Base-by-base conservation (phyloP, 2,888 invertebrate genomes). In the Eurytoma adleriae region DNA sequence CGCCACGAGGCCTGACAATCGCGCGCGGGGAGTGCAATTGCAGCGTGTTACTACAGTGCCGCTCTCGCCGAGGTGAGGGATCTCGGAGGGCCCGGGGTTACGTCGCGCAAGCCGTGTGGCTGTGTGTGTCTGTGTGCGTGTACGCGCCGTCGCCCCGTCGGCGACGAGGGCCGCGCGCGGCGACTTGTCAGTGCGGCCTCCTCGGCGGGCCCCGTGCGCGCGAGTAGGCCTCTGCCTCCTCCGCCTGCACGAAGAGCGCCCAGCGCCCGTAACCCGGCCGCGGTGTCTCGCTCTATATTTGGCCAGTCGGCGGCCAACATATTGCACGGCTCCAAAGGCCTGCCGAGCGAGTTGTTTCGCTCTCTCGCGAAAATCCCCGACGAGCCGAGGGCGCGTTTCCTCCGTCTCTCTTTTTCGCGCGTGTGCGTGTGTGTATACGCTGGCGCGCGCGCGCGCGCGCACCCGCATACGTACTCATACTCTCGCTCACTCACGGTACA, bases 261-360 rank as follows among this genome's bases (percentile, higher is more conserved):
- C n/a, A 30, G 7, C 18, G 27, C 50, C 62, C 16, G 78, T 75
- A 72, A 85, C 89, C 89, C 88, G 87, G 87, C 87, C 88, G 86
- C 86, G 86, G 86, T 86, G 85, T 88, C 87, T 86, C 85, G 87
- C 90, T 89, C 90, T 90, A 90, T 90, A 90, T 90, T 90, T 90
- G 90, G 90, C 90, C 86, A 90, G 89, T 88, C 88, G 86, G 85
- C 76, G 78, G 86, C 88, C 88, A 90, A 90, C 90, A 90, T 90
- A 90, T 90, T 90, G 90, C 90, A 88, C 87, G 87, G 86, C 86
- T 85, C 84, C 48, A 40, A 40, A 7, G 54, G 52, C 69, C 18
- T 5, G 40, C 61, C 50, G 50, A 50, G 59, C n/a, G 62, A 54
- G 14, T 68, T 48, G 50, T 52, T 64, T 30, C 24, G 12, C 24